Conservation (phyloP, 2,888 invertebrate genomes). For the Neoitamus cyanurus region DNA sequence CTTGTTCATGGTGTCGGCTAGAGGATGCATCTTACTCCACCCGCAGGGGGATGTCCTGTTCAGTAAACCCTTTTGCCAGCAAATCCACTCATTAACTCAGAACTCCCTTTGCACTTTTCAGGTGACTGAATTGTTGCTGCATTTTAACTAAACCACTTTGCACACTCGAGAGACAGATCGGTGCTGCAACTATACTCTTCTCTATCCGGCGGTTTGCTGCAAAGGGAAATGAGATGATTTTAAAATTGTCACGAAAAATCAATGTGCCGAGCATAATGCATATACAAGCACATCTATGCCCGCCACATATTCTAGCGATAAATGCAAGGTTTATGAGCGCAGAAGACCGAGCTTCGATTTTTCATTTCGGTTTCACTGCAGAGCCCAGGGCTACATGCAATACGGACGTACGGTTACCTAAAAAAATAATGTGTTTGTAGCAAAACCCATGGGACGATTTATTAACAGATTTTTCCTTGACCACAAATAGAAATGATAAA, state of each 20-base stretch:
- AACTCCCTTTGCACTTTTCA: background rate
- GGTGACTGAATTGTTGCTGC: background rate
- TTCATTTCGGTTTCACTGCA: background rate
- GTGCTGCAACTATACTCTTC: background rate
- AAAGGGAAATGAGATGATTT: constrained; percentile 1
- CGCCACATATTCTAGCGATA: background rate
- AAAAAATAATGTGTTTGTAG: background rate
- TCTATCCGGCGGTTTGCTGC: background rate
- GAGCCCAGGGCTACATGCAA: background rate
- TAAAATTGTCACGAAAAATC: background rate
- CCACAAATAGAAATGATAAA: constrained; percentile 1
- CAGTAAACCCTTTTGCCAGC: background rate
- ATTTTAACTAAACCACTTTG: background rate
- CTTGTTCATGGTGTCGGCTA: constrained; percentile 62
- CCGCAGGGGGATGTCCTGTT: background rate
- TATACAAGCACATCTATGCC: background rate
- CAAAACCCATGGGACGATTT: background rate
- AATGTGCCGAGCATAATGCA: background rate
- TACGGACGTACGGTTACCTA: background rate
- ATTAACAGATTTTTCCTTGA: background rate
- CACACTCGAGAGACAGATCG: background rate
- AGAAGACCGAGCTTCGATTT: background rate
- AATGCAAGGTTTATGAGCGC: background rate
- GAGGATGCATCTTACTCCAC: constrained; percentile 61
- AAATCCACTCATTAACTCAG: background rate